Evolutionary conservation across 2,113 vertebrate genomes (phyloP), one percentile per base, ranked within the genome.

Genomic region (Odobenus rosmarus): DNA sequence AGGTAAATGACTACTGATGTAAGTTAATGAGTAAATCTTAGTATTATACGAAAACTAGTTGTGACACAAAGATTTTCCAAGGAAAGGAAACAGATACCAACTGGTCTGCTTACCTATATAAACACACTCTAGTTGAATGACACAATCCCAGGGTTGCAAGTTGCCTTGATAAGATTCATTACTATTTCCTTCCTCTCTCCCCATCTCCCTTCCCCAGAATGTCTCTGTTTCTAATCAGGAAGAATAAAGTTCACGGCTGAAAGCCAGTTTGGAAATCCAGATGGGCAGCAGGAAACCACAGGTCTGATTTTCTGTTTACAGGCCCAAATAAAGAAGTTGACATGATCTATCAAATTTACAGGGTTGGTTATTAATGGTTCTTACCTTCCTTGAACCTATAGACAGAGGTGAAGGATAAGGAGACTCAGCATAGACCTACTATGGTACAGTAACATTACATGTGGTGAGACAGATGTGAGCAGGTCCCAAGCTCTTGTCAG

Each of bases 201-300:
- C 36, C 18, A 31, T 31, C 16, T 2, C 7, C 33, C 24, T 85
- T 69, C 7, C 28, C 62, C 26, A 64, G 39, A 57, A 51, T 42
- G 28, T 67, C 57, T 93, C 82, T 95, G 91, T 84, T 88, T 86
- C 77, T 88, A 88, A 91, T 88, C 28, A 74, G 18, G 81, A 90
- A 83, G 59, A 86, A 87, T 88, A 33, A 71, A 96, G 24, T 83
- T 88, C 26, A 80, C 13, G 59, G 39, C 15, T 95, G 81, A 84
- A 88, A 61, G 69, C 67, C 61, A 69, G 42, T 83, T 51, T 83
- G 42, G 57, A 93, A 88, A 88, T 95, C 61, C 86, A 97, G 31
- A 80, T 59, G 26, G 33, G 33, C 24, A 69, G 49, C n/a, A 72
- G 94, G 59, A 76, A 94, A 64, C 24, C 26, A 64, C 9, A 11